Percentiles rank a stretch among this genome's conserved stretches.
Evolutionary conservation across 2,888 invertebrate genomes (phyloP).

Genomic region (Seladonia tumulorum): DNA sequence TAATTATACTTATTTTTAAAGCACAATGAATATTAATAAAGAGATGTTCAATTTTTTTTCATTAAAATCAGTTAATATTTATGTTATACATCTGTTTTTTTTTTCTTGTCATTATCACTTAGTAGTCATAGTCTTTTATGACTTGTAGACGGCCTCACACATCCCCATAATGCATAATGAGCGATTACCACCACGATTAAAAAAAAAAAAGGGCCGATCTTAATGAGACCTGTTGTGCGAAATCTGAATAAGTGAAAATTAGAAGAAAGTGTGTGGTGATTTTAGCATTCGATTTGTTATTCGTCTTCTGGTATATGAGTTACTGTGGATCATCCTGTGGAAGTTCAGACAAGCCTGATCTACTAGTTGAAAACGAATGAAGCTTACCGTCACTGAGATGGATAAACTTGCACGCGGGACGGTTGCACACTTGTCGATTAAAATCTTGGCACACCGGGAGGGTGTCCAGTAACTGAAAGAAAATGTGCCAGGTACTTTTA

Average conservation of each 20-base stretch:
- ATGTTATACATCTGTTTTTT: too few species aligned
- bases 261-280: background rate
- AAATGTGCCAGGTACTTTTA: constrained; percentile 80
- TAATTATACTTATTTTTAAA: too few species aligned
- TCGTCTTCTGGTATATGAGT: background rate
- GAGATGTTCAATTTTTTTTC: too few species aligned
- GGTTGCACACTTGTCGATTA: constrained; percentile 98
- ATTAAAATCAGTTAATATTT: too few species aligned
- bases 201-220: too few species aligned
- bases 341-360: background rate
- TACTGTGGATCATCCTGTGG: background rate
- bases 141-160: too few species aligned
- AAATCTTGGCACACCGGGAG: constrained; percentile 99
- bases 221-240: too few species aligned
- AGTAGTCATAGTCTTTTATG: too few species aligned
- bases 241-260: background rate
- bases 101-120: too few species aligned
- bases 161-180: too few species aligned
- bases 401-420: constrained; percentile 99
- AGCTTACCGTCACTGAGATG: constrained; percentile 97
- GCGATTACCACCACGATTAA: too few species aligned
- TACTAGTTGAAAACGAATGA: background rate
- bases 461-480: constrained; percentile 99
- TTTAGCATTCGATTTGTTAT: background rate
- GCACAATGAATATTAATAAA: too few species aligned